Evolutionary conservation across 2,113 vertebrate species (phyloP), one percentile per base, ranked within the genome.

Genomic region (Pitta sordida): DNA sequence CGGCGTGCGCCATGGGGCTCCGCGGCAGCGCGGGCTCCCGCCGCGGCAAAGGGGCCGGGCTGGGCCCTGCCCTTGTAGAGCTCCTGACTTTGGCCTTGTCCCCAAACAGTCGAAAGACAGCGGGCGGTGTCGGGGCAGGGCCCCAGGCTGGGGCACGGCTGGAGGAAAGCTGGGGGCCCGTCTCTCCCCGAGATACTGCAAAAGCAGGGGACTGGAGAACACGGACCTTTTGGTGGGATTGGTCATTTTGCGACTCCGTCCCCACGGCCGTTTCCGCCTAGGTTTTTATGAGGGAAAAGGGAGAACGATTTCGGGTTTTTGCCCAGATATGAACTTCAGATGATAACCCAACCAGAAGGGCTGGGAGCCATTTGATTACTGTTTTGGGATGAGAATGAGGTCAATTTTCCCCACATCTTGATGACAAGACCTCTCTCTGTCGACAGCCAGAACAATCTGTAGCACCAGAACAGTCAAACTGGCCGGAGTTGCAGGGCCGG

Each of bases 41-140:
- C 23, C 9, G 53, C 5, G 4, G 51, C 32, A 21, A 56, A 16
- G 24, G 30, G 46, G 75, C 78, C 52, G 29, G 41, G 36, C 67
- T 10, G 13, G 43, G 63, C 85, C 37, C 67, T 76, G 73, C 64
- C 85, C 79, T 58, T 17, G 13, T 58, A 7, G 49, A 32, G 74
- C 62, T 71, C 55, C 94, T 96, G 96, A 95, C 96, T 97, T 96
- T 96, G 96, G 96, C 96, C 96, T 96, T 96, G 96, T 88, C 92
- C 75, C 53, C 51, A 3, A 30, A 7, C 19, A 15, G 60, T 29
- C 24, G 9, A 20, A 32, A 11, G 41, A 1, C 56, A 13, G 60
- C 65, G 51, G 83, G 69, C 14, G 18, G 53, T 39, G 58, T 49
- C 15, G 49, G 23, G 32, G 10, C 68, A 2, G 32, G 27, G 74